Conservation (phyloP, 2,113 vertebrate species). For the Eubucco bourcierii region DNA sequence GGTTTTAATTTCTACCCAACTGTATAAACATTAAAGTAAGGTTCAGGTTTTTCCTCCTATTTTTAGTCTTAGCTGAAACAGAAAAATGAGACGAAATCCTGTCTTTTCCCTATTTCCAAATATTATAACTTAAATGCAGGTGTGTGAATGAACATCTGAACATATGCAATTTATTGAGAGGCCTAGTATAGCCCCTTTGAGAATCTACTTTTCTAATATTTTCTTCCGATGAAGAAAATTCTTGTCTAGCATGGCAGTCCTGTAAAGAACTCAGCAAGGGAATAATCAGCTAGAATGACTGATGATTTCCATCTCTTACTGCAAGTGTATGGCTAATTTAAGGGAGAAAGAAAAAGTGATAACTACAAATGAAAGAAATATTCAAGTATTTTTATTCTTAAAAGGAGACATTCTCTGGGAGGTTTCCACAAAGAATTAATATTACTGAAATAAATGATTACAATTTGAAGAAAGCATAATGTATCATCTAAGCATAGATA, state of each 20-base stretch:
- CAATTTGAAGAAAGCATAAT: neutral
- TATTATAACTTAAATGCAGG: neutral
- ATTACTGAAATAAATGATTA: neutral
- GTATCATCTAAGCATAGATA: neutral
- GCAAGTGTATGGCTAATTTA: neutral
- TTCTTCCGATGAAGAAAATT: neutral
- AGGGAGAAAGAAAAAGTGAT: neutral
- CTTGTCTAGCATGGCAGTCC: neutral
- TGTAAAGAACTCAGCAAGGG: neutral
- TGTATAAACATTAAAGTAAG: neutral
- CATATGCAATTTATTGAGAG: neutral
- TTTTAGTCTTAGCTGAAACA: neutral
- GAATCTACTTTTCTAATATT: neutral
- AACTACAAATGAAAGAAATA: neutral
- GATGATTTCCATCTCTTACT: neutral
- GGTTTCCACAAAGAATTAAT: neutral
- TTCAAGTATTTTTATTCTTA: neutral
- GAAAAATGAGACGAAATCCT: neutral
- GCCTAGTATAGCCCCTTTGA: neutral
- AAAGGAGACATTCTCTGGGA: neutral
- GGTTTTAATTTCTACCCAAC: conserved; percentile 40
- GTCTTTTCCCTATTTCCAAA: no score
- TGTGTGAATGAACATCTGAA: neutral
- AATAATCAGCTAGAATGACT: neutral
- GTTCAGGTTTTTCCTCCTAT: neutral